These are phyloP conservation scores for Drosophila pseudotalamancana DNA, from an alignment of 2,888 invertebrate species.

Conservation along the genomic window DNA sequence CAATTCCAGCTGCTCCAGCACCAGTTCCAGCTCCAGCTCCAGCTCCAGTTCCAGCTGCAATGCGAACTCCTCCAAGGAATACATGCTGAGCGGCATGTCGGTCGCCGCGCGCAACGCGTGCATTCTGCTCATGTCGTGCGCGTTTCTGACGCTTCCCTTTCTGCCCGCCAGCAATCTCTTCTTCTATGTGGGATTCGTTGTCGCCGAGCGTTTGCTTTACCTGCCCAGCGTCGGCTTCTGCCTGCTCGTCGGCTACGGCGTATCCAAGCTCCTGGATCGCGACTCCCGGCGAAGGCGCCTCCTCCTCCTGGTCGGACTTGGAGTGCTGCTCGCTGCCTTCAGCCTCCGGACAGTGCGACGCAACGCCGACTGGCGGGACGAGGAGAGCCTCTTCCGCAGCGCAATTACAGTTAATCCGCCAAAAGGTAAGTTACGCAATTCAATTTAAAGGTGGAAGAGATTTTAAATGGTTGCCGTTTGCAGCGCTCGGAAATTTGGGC, in stretches of 20 bases:
- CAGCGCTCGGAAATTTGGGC: constrained; percentile 98
- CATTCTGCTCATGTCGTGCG: constrained; percentile 87
- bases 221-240: constrained; percentile 98
- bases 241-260: constrained; percentile 92
- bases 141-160: constrained; percentile 95
- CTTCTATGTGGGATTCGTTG: constrained; percentile 99
- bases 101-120: constrained; percentile 67
- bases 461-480: constrained; percentile 7
- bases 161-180: constrained; percentile 97
- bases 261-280: constrained; percentile 84
- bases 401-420: constrained; percentile 97
- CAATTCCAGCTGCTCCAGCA: constrained; percentile 31
- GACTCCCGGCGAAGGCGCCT: constrained; percentile 77
- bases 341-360: constrained; percentile 91
- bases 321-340: constrained; percentile 88
- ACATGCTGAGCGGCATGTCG: constrained; percentile 50
- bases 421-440: constrained; percentile 90
- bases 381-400: constrained; percentile 96
- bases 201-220: constrained; percentile 97
- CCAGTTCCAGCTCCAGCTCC: constrained; percentile 4
- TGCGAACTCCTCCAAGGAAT: constrained; percentile 26
- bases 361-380: constrained; percentile 96
- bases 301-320: constrained; percentile 81
- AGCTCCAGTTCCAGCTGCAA: no score
- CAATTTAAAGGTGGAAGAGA: neutral